phyloP scores from a whole-genome alignment of 1,140 invertebrate genomes.

The Pissodes strobi region DNA sequence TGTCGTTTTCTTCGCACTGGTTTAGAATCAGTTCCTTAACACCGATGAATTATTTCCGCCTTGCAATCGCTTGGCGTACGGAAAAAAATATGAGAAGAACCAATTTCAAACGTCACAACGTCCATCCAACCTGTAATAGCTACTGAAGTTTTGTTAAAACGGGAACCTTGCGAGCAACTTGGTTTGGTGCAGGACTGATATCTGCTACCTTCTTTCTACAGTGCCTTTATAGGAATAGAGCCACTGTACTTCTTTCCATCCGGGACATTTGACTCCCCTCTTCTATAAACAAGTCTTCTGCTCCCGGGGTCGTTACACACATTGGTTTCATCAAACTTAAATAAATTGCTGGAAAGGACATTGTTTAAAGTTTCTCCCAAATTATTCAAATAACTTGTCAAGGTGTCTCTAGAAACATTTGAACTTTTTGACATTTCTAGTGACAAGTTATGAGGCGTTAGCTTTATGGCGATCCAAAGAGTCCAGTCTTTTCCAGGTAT shows the following conservation, averaged over 20 bases:
- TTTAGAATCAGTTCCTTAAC: constrained; percentile 47
- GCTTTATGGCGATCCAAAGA: background rate
- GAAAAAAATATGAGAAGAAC: constrained; percentile 45
- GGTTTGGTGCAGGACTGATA: constrained; percentile 9
- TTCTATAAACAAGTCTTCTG: constrained; percentile 45
- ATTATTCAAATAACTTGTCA: constrained; percentile 22
- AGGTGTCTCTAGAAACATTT: constrained; percentile 15
- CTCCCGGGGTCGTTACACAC: constrained; percentile 41
- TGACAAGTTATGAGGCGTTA: too few relatives aligned
- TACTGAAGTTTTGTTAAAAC: constrained; percentile 49
- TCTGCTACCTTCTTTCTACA: too few relatives aligned
- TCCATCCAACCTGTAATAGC: constrained; percentile 48
- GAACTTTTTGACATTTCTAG: constrained; percentile 1
- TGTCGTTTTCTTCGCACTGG: constrained; percentile 46
- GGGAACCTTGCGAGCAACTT: constrained; percentile 12
- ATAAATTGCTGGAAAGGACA: constrained; percentile 28
- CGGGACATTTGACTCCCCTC: constrained; percentile 53
- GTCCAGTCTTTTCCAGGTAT: background rate
- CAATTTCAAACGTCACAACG: constrained; percentile 53
- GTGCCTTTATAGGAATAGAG: too few relatives aligned
- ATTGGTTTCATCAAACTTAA: constrained; percentile 58
- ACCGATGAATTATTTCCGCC: constrained; percentile 37
- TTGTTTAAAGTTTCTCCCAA: constrained; percentile 35
- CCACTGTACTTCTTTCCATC: constrained; percentile 6
- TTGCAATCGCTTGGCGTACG: constrained; percentile 31